A percentile compares a stretch with the other conserved stretches of the same genome.
These are phyloP conservation scores for Forbesichthys papilliferus DNA, from an alignment of 2,113 vertebrate species.

Conservation along the genomic window DNA sequence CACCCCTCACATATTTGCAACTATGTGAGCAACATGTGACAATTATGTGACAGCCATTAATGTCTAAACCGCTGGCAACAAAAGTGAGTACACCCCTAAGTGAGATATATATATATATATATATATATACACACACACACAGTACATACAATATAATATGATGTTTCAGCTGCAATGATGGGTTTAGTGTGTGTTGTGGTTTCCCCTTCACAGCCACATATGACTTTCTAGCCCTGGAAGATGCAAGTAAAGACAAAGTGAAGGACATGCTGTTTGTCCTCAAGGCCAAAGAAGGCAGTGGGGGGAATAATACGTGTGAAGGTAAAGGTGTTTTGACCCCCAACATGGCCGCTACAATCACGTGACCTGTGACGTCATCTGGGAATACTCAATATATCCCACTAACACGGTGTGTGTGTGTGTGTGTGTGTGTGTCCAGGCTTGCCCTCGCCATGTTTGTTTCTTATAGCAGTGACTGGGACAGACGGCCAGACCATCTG, in stretches of 20 bases:
- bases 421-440: constrained; percentile 65
- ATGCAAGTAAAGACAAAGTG: constrained; percentile 82
- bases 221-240: constrained; percentile 79
- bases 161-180: background rate
- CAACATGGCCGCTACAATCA: background rate
- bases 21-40: too few species aligned
- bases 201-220: constrained; percentile 77
- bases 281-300: constrained; percentile 60
- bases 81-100: too few species aligned
- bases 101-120: too few species aligned
- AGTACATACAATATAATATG: too few species aligned
- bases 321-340: constrained; percentile 70
- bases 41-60: too few species aligned
- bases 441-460: constrained; percentile 80
- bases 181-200: background rate
- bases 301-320: constrained; percentile 78
- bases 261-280: constrained; percentile 86
- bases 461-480: constrained; percentile 81
- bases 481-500: constrained; percentile 82
- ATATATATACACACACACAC: too few species aligned
- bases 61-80: too few species aligned
- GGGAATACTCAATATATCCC: background rate
- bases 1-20: too few species aligned
- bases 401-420: background rate
- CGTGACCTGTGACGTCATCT: background rate